Base-by-base conservation (phyloP, 2,113 vertebrate species). In the Hippocampus zosterae region DNA sequence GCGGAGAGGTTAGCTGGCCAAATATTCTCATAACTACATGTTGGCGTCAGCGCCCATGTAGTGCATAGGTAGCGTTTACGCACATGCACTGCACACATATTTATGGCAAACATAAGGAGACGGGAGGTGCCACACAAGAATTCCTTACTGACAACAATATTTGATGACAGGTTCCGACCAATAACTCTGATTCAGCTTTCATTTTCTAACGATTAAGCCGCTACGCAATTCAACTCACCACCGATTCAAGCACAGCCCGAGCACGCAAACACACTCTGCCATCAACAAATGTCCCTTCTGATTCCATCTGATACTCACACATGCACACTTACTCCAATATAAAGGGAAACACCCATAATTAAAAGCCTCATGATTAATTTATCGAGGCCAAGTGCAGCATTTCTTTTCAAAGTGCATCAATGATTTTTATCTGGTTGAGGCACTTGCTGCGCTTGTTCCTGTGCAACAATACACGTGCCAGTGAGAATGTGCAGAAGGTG, bases 341-440 rank as follows among this genome's bases (percentile, higher is more conserved):
- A 65, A 77, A n/a, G 68, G 21, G 37, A 89, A 91, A 93, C 92
- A 92, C 92, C 93, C 95, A 97, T 98, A 98, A 98, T 96, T 97
- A 98, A 97, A 98, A 98, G 92, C 91, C 85, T 90, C 92, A 93
- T 97, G 95, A 99, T 98, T 98, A 96, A 95, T 96, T 96, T 97
- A 98, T 97, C 95, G 95, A 97, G 95, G 96, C 95, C 94, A 96
- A 93, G 93, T 94, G 85, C 93, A 93, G 93, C 93, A 72, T 94
- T 95, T 88, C 95, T 95, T 96, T 95, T 95, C 95, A 94, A 95
- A 93, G 94, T 93, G 93, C 95, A 93, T 94, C 94, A 94, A 92
- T 76, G 95, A 98, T 98, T 95, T 83, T 98, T 97, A 97, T 98
- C 96, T 95, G 94, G 41, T 46, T 8, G 41, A 65, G 23, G 63